Evolutionary conservation across 2,888 invertebrate genomes (phyloP).

Genomic region (Lasioglossum leucozonium): DNA sequence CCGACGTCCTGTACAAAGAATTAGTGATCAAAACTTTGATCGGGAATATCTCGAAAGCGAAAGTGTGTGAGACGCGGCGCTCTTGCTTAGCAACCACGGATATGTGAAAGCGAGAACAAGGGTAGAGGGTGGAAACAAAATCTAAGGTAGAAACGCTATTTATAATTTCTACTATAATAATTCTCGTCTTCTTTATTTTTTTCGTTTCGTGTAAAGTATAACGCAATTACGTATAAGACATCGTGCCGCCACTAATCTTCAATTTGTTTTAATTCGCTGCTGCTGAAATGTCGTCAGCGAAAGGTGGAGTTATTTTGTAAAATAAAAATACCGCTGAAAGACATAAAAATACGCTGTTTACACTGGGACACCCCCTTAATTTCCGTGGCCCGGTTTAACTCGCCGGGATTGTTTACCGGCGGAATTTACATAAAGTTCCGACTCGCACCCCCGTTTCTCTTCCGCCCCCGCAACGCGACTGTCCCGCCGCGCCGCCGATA

Average conservation of each 20-base stretch:
- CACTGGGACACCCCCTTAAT: constrained; percentile 57
- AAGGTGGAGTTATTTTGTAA: background rate
- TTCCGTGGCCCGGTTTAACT: constrained; percentile 56
- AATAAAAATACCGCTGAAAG: background rate
- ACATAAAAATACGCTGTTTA: background rate
- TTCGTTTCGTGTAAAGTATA: too few relatives aligned
- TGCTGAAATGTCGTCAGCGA: background rate
- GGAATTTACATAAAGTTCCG: constrained; percentile 60
- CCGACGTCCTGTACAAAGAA: too few relatives aligned
- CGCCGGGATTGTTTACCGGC: constrained; percentile 59
- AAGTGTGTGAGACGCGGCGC: too few relatives aligned
- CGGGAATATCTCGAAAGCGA: too few relatives aligned
- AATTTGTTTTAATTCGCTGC: background rate
- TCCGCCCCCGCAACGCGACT: background rate
- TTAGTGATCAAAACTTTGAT: too few relatives aligned
- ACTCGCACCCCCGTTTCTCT: background rate
- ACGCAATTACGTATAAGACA: background rate
- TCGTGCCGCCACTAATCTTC: background rate
- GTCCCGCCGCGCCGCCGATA: constrained; percentile 29
- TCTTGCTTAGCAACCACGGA: too few relatives aligned
- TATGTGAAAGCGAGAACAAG: too few relatives aligned
- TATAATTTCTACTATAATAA: too few relatives aligned
- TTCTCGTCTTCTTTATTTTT: too few relatives aligned
- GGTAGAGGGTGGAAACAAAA: too few relatives aligned
- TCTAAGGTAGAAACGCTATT: too few relatives aligned